phyloP scores from a whole-genome alignment of 2,113 vertebrate genomes.

The Myocastor coypus region DNA sequence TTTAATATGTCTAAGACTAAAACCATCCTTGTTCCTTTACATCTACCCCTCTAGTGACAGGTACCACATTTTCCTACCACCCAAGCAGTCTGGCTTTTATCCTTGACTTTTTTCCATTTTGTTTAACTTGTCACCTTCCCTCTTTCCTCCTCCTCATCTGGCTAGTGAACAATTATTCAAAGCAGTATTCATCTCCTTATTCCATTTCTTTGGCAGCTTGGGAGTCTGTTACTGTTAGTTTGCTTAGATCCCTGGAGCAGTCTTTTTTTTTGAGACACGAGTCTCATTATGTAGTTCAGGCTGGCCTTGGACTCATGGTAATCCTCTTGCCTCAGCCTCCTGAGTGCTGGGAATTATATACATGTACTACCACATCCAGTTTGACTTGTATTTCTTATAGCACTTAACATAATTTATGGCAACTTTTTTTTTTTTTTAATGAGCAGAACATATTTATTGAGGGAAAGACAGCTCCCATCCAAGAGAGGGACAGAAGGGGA shows the following conservation, averaged over 20 bases:
- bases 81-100: neutral
- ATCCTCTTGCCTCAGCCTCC: neutral
- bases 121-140: neutral
- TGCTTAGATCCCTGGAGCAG: neutral
- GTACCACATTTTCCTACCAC: neutral
- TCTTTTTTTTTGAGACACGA: neutral
- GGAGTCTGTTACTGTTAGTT: neutral
- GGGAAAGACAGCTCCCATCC: too few relatives aligned
- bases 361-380: too few relatives aligned
- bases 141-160: neutral
- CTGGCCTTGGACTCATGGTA: neutral
- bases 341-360: too few relatives aligned
- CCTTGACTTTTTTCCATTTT: neutral
- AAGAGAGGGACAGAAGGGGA: too few relatives aligned
- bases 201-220: neutral
- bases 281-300: neutral
- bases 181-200: neutral
- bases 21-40: neutral
- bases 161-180: slow-evolving; percentile 6
- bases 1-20: neutral
- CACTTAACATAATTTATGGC: neutral
- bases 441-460: too few relatives aligned
- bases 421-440: neutral
- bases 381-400: neutral
- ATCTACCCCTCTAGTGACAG: neutral